These are phyloP conservation scores for Abrostola tripartita DNA, from an alignment of 2,888 invertebrate species.

Conservation along the genomic window DNA sequence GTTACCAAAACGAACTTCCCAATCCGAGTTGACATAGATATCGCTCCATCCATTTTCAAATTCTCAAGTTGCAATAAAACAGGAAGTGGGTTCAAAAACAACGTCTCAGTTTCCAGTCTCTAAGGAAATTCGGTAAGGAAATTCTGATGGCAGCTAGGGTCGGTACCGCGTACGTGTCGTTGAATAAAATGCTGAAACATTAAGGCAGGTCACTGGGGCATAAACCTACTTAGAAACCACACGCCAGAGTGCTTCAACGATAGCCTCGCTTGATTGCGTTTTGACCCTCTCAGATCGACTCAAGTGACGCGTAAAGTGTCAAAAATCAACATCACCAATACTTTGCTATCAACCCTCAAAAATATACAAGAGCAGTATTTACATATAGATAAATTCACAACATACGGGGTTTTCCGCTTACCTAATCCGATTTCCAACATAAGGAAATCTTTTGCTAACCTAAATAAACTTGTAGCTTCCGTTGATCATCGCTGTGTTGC, in stretches of 20 bases:
- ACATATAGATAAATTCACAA: too few relatives aligned
- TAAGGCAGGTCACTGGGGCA: conserved; percentile 63
- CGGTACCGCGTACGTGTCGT: conserved; percentile 59
- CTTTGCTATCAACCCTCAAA: conserved; percentile 31
- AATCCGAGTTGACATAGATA: conserved; percentile 49
- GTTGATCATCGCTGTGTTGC: too few relatives aligned
- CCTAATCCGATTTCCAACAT: too few relatives aligned
- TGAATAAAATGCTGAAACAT: conserved; percentile 64
- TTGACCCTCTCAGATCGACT: conserved; percentile 45
- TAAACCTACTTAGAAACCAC: conserved; percentile 54
- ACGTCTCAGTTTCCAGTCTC: conserved; percentile 60
- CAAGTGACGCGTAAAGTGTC: conserved; percentile 44
- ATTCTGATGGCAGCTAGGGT: conserved; percentile 54
- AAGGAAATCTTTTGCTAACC: too few relatives aligned
- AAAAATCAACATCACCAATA: conserved; percentile 45
- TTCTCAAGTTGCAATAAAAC: conserved; percentile 58
- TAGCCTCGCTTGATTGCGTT: conserved; percentile 47
- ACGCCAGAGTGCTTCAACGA: conserved; percentile 44
- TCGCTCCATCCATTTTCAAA: conserved; percentile 51
- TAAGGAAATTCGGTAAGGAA: conserved; percentile 64
- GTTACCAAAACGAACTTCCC: conserved; percentile 30
- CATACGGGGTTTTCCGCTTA: too few relatives aligned
- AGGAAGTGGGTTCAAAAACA: conserved; percentile 57
- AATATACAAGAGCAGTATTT: not conserved
- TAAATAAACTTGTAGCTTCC: too few relatives aligned